Evolutionary conservation across 2,113 vertebrate genomes (phyloP).

Genomic region (Terrapene triunguis): DNA sequence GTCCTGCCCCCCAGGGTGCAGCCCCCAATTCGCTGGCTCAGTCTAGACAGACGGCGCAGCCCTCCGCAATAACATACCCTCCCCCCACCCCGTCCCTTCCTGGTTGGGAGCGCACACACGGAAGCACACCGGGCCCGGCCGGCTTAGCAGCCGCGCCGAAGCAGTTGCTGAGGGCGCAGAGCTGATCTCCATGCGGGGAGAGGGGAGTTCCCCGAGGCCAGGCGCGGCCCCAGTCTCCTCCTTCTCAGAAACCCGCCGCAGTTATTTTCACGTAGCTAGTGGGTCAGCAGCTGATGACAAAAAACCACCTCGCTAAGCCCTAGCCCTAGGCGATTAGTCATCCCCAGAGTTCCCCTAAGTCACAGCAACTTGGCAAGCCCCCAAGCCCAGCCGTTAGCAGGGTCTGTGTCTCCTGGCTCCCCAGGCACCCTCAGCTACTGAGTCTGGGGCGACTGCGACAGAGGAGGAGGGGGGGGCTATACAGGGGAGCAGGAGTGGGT

Average conservation of each 20-base stretch:
- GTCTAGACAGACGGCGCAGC: too few species aligned
- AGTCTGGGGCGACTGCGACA: background rate
- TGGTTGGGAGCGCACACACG: background rate
- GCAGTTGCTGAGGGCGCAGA: background rate
- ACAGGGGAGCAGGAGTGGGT: background rate
- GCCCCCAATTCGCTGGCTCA: background rate
- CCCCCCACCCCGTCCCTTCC: background rate
- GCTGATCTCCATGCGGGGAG: background rate
- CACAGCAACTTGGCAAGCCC: conserved; percentile 78
- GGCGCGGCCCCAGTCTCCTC: conserved; percentile 48
- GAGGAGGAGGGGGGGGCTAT: background rate
- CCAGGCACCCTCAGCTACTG: conserved; percentile 42
- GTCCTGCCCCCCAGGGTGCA: background rate
- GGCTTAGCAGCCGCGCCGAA: background rate
- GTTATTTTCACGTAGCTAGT: conserved; percentile 67
- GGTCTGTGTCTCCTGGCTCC: conserved; percentile 4
- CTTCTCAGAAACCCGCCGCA: conserved; percentile 76
- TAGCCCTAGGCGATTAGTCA: conserved; percentile 80
- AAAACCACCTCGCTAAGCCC: conserved; percentile 69
- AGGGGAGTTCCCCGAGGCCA: conserved; percentile 45
- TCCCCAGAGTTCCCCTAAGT: conserved; percentile 81
- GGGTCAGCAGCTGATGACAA: conserved; percentile 76
- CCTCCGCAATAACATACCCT: background rate
- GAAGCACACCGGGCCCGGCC: background rate
- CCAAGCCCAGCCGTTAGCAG: conserved; percentile 69